These are phyloP conservation scores for Toxonevra muliebris DNA, from an alignment of 2,888 invertebrate genomes.

Conservation along the genomic window DNA sequence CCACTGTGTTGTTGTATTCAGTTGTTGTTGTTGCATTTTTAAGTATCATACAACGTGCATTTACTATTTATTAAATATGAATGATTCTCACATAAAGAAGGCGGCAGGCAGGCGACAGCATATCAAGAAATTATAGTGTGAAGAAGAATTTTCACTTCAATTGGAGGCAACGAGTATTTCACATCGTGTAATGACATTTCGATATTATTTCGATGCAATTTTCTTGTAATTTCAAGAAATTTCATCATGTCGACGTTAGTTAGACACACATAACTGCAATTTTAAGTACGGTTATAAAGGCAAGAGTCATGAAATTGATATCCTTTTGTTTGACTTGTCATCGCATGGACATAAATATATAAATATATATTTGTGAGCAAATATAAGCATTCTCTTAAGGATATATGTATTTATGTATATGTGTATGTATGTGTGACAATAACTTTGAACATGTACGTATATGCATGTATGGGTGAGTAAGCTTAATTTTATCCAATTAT, in stretches of 20 bases:
- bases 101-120: no score
- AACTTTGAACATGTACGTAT: conserved; percentile 25
- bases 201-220: conserved; percentile 17
- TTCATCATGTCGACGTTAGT: conserved; percentile 23
- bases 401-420: conserved; percentile 7
- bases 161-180: no score
- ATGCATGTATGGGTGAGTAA: conserved; percentile 24
- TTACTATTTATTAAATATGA: no score
- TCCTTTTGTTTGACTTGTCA: conserved; percentile 42
- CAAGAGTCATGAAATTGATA: conserved; percentile 42
- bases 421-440: conserved; percentile 20
- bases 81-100: no score
- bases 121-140: no score
- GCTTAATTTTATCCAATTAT: conserved; percentile 39
- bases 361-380: background rate
- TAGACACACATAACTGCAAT: conserved; percentile 25
- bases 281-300: conserved; percentile 37
- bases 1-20: background rate
- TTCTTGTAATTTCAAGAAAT: conserved; percentile 19
- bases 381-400: background rate
- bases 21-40: conserved; percentile 3
- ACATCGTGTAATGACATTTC: conserved; percentile 17
- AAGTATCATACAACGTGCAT: no score
- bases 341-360: conserved; percentile 19
- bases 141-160: no score